Base-by-base conservation (phyloP, 2,888 invertebrate genomes). In the Idaea biselata region DNA sequence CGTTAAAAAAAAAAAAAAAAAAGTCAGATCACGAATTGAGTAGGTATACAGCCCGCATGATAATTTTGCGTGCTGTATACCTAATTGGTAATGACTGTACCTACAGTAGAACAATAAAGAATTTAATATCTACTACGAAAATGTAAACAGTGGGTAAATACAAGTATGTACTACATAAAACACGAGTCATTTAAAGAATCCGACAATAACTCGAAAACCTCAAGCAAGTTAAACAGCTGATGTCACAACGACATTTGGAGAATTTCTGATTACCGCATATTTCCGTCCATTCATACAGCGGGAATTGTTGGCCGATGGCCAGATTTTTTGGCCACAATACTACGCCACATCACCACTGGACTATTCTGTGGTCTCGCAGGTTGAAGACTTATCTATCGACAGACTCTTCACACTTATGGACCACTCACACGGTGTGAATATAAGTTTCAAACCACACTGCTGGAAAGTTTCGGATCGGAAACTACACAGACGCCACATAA, bases 251-350 rank as follows among this genome's bases (percentile, higher is more conserved):
- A 44, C 44, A 44, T 44, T 44, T 44, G 44, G 14, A 44, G 44
- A 44, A 44, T 44, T 44, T 44, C 44, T 44, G 44, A 44, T 44
- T 44, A 44, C 44, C 44, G 44, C 58, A 59, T 61, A 65, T 68
- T 69, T 71, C 65, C 60, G 72, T 69, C 71, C 75, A 74, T 69
- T 74, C 77, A 78, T 64, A 60, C 63, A 60, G 55, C 66, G 58
- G 58, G 67, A 63, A 66, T 67, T 60, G 63, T 66, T 79, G 79
- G 79, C 61, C 5, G 4, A 0, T 0, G 11, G 77, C 79, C 80
- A 80, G 68, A 60, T 67, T 73, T 74, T 76, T 73, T 63, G 31
- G 58, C 60, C 66, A 69, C 68, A 64, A 62, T 66, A 60, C 33
- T 18, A 33, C 17, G 18, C n/a, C 25, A 18, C 59, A 18, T 60